These are phyloP conservation scores for Anas bahamensis DNA, from an alignment of 2,797 vertebrate genomes.

Conservation along the genomic window DNA sequence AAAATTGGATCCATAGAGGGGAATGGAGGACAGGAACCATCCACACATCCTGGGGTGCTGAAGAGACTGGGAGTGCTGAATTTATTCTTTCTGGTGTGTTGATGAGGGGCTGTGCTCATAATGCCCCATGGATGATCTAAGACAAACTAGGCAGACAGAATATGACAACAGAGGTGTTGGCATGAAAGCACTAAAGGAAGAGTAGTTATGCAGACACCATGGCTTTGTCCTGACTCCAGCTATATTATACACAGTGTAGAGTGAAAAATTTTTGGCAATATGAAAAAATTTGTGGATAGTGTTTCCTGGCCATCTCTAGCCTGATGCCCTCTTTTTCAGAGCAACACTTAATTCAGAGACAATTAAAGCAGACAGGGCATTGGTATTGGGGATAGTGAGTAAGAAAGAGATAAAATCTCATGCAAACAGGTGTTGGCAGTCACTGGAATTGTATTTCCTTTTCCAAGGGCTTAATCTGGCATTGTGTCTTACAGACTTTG, in stretches of 20 bases:
- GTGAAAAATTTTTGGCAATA: neutral
- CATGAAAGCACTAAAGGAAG: neutral
- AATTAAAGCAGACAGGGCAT: neutral
- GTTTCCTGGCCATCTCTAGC: neutral
- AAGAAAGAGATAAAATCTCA: conserved; percentile 29
- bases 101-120: fast-evolving
- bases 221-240: neutral
- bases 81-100: neutral
- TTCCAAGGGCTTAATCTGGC: conserved; percentile 17
- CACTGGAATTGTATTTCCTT: conserved; percentile 40
- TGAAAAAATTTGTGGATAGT: neutral
- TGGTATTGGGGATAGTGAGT: neutral
- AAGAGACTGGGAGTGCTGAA: neutral
- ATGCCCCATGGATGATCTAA: neutral
- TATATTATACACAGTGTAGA: neutral
- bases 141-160: neutral
- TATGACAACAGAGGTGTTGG: neutral
- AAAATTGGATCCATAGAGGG: neutral
- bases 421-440: conserved; percentile 39
- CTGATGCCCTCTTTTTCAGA: neutral
- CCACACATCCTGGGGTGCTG: neutral
- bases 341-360: neutral
- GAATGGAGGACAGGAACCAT: neutral
- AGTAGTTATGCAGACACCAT: neutral
- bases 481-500: conserved; percentile 17